Evolutionary conservation across 2,797 vertebrate species (phyloP).

Genomic region (Potorous gilbertii): DNA sequence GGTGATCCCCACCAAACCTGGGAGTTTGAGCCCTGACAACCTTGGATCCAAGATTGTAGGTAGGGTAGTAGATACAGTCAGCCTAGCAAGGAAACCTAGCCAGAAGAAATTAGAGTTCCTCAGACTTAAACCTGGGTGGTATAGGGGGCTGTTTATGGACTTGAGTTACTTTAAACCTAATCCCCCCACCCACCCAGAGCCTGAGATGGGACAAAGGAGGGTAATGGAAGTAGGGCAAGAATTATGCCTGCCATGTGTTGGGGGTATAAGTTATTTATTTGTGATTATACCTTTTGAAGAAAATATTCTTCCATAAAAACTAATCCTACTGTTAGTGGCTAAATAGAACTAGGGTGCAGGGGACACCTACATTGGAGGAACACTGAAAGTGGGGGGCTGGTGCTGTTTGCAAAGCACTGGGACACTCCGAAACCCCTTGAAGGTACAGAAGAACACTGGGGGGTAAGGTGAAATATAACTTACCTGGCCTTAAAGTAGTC

Average conservation of each 20-base stretch:
- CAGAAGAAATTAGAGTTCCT: not conserved
- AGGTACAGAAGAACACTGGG: not conserved
- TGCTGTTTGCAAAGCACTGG: not conserved
- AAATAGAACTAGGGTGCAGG: not conserved
- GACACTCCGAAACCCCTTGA: not conserved
- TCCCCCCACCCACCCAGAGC: not conserved
- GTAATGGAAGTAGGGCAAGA: not conserved
- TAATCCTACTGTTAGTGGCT: not conserved
- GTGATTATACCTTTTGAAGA: not conserved
- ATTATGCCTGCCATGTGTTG: not conserved
- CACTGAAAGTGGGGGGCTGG: not conserved
- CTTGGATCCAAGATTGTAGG: not conserved
- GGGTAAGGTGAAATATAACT: not conserved
- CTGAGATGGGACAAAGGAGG: not conserved
- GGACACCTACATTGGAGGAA: not conserved
- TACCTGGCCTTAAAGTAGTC: not conserved
- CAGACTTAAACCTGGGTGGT: not conserved
- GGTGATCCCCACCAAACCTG: not conserved
- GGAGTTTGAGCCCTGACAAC: not conserved
- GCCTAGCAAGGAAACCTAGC: not conserved
- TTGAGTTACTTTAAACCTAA: not conserved
- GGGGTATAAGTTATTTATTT: not conserved
- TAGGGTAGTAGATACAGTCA: not conserved
- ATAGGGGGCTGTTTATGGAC: not conserved
- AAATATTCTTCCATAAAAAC: not conserved